phyloP scores from a whole-genome alignment of 2,113 vertebrate species.

The Albula glossodonta region DNA sequence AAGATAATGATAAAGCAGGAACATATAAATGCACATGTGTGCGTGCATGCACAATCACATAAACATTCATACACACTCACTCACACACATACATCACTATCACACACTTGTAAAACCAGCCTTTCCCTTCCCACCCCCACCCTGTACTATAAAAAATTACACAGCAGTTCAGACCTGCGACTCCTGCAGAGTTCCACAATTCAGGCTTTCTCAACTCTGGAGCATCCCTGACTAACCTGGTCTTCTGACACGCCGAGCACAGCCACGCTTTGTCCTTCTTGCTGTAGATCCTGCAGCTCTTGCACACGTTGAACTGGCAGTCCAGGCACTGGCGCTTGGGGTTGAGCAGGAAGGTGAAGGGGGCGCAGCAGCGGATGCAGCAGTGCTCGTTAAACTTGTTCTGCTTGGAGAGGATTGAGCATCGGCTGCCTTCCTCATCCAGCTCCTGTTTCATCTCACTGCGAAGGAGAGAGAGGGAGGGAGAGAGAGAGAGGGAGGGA shows the following conservation, averaged over 20 bases:
- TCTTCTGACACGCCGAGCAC: slow-evolving; percentile 89
- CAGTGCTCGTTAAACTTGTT: slow-evolving; percentile 91
- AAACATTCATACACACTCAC: slow-evolving; percentile 14
- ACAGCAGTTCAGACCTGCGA: not conserved
- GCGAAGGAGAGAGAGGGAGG: slow-evolving; percentile 5
- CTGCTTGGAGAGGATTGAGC: slow-evolving; percentile 90
- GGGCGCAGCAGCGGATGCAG: slow-evolving; percentile 94
- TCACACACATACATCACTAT: not conserved
- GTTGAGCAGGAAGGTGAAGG: slow-evolving; percentile 95
- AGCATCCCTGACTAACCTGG: slow-evolving; percentile 74
- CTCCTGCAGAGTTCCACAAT: not conserved
- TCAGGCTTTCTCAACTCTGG: not conserved
- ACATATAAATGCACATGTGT: not conserved
- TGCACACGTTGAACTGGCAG: slow-evolving; percentile 94
- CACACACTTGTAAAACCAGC: not conserved
- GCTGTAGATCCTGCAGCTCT: slow-evolving; percentile 86
- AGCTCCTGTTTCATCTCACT: slow-evolving; percentile 97
- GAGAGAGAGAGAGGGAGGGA: slow-evolving; percentile 28
- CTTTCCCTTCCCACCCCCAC: not conserved
- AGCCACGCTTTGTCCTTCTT: slow-evolving; percentile 87
- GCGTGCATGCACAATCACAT: slow-evolving; percentile 4
- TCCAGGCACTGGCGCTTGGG: slow-evolving; percentile 85
- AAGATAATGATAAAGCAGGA: too few relatives aligned
- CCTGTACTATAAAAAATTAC: not conserved
- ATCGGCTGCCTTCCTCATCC: slow-evolving; percentile 90